A percentile compares a stretch with the other conserved stretches of the same genome.
These are phyloP conservation scores for Troides aeacus DNA, from an alignment of 2,888 invertebrate species.

Conservation along the genomic window DNA sequence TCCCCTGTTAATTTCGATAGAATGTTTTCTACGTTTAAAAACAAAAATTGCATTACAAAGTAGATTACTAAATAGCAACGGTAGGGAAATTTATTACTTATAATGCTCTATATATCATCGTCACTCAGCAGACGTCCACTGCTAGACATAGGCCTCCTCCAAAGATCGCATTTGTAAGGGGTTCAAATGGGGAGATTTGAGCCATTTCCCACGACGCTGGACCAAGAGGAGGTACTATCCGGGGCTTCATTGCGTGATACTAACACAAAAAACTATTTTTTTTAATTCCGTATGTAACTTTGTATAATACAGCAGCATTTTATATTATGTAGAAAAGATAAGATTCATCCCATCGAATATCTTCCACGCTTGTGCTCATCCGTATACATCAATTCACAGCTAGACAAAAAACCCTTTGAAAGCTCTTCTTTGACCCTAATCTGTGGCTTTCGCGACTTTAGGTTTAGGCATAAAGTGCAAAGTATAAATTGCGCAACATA, in stretches of 20 bases:
- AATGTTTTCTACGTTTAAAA: not conserved
- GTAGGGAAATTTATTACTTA: not conserved
- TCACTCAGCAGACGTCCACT: too few relatives aligned
- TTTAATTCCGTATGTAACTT: not conserved
- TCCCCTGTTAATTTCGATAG: not conserved
- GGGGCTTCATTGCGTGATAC: too few relatives aligned
- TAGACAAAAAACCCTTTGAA: constrained; percentile 24
- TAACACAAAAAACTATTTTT: too few relatives aligned
- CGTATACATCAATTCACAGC: constrained; percentile 20
- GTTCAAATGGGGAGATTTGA: too few relatives aligned
- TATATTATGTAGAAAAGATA: not conserved
- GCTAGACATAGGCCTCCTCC: too few relatives aligned
- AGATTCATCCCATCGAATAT: not conserved
- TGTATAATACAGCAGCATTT: constrained; percentile 13
- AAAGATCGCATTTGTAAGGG: too few relatives aligned
- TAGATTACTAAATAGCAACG: not conserved
- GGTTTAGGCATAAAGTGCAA: not conserved
- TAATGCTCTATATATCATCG: not conserved
- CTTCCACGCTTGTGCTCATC: constrained; percentile 18
- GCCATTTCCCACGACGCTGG: too few relatives aligned
- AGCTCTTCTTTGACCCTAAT: constrained; percentile 22
- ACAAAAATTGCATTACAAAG: constrained; percentile 1
- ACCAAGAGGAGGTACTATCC: too few relatives aligned
- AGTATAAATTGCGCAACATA: not conserved
- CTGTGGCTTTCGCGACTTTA: constrained; percentile 4